Percentiles rank a stretch among this genome's conserved stretches.
Evolutionary conservation across 2,797 vertebrate species (phyloP).

Genomic region (Galago senegalensis): DNA sequence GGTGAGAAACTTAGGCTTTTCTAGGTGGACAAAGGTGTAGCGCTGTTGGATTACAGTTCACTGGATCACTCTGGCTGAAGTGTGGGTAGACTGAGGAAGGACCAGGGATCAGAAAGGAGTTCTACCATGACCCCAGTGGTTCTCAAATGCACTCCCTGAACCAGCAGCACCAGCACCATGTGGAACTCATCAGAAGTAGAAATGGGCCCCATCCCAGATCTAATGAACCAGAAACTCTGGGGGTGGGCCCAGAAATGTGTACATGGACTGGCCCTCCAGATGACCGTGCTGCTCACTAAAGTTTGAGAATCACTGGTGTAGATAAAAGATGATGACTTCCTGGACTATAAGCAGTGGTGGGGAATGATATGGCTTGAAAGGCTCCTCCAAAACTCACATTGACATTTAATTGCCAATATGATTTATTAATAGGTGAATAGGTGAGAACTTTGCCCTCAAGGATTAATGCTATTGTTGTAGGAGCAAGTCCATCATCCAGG

Average conservation of each 20-base stretch:
- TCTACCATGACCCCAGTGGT: not conserved
- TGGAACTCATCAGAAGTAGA: not conserved
- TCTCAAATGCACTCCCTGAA: not conserved
- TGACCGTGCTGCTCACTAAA: not conserved
- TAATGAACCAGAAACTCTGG: not conserved
- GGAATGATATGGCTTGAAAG: not conserved
- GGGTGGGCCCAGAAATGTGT: not conserved
- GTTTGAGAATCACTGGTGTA: not conserved
- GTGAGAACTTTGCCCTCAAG: not conserved
- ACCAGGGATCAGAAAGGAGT: not conserved
- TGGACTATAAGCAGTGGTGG: not conserved
- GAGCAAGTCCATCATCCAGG: not conserved
- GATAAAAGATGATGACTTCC: not conserved
- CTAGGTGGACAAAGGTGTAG: not conserved
- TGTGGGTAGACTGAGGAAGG: not conserved
- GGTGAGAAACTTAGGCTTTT: not conserved
- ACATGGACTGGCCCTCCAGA: fast-evolving
- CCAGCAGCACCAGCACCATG: not conserved
- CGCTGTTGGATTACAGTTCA: not conserved
- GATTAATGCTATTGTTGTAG: not conserved
- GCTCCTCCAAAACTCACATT: not conserved
- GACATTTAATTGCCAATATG: not conserved
- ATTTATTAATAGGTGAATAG: not conserved
- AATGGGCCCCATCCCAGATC: not conserved
- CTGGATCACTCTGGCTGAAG: not conserved